Conservation (phyloP, 2,797 vertebrate genomes). For the Hylomyscus alleni region DNA sequence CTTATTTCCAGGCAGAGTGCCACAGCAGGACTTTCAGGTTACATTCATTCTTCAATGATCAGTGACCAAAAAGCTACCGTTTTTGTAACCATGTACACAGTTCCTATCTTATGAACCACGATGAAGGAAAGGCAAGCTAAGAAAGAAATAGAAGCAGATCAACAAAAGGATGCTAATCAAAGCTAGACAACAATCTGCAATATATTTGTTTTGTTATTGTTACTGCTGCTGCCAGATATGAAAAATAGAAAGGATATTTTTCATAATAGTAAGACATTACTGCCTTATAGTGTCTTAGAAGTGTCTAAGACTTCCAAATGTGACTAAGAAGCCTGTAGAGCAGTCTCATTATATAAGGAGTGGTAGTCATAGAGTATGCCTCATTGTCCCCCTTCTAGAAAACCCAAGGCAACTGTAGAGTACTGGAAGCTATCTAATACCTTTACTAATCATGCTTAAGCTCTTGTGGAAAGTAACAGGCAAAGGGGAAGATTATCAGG, state of each 20-base stretch:
- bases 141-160: constrained; percentile 50
- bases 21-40: not conserved
- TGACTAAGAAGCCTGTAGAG: constrained; percentile 55
- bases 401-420: constrained; percentile 51
- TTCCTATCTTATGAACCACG: constrained; percentile 21
- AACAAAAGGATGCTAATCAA: constrained; percentile 59
- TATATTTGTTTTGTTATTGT: constrained; percentile 20
- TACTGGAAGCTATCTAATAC: not conserved
- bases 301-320: constrained; percentile 35
- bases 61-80: constrained; percentile 51
- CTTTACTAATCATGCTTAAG: constrained; percentile 31
- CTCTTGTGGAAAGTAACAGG: not conserved
- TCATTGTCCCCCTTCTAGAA: constrained; percentile 3
- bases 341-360: constrained; percentile 27
- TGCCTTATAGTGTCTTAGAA: not conserved
- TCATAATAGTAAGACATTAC: not conserved
- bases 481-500: constrained; percentile 50
- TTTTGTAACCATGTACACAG: constrained; percentile 11
- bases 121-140: constrained; percentile 53
- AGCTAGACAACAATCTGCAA: not conserved
- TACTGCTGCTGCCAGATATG: not conserved
- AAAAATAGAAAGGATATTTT: constrained; percentile 41
- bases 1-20: constrained; percentile 59
- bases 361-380: not conserved
- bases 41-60: constrained; percentile 21